Conservation (phyloP, 2,113 vertebrate species). For the Platysternon megacephalum region DNA sequence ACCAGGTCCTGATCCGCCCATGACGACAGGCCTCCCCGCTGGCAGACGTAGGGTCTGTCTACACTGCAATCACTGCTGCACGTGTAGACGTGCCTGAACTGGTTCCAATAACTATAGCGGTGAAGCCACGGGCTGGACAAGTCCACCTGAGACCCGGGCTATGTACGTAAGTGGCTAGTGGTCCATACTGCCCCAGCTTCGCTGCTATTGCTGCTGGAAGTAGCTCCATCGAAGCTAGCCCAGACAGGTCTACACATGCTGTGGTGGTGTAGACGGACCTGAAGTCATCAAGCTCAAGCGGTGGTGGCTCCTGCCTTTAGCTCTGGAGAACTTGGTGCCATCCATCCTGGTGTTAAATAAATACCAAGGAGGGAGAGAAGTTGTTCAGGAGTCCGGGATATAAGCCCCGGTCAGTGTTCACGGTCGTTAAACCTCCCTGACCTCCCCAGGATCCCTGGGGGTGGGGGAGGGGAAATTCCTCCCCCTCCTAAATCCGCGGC, state of each 20-base stretch:
- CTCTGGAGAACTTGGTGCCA: not conserved
- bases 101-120: not conserved
- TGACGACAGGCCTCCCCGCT: not conserved
- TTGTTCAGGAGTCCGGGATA: rapidly evolving
- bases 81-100: not conserved
- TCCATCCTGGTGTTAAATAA: not conserved
- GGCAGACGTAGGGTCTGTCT: not conserved
- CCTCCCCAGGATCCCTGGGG: not conserved
- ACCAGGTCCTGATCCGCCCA: not conserved
- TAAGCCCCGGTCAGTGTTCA: rapidly evolving
- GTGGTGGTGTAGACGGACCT: no score
- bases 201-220: no score
- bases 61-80: not conserved
- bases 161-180: no score
- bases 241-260: no score
- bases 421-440: rapidly evolving
- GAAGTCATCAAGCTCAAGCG: not conserved
- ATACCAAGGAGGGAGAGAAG: not conserved
- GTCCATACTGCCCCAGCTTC: no score
- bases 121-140: no score
- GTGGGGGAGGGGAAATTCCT: no score
- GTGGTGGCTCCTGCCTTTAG: not conserved
- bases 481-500: rapidly evolving
- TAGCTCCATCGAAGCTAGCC: no score
- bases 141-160: no score